Percentiles rank a stretch among this genome's conserved stretches.
Evolutionary conservation across 2,888 invertebrate species (phyloP).

Genomic region (Xylophagus ater): DNA sequence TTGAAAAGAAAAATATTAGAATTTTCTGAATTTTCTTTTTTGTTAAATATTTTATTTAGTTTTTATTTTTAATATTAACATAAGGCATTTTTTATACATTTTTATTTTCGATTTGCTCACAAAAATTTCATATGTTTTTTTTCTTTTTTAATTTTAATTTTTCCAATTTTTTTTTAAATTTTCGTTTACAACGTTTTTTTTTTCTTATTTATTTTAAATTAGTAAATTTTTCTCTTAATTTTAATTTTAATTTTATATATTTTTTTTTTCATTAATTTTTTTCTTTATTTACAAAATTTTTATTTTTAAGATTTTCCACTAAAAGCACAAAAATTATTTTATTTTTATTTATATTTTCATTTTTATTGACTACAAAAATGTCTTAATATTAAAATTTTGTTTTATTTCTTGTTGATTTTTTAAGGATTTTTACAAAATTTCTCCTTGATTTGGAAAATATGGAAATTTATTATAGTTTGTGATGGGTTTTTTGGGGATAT

Average conservation of each 20-base stretch:
- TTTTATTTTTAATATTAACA: conserved; percentile 20
- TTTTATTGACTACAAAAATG: conserved; percentile 12
- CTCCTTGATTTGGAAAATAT: too few species aligned
- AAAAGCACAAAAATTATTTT: conserved; percentile 21
- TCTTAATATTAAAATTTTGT: conserved; percentile 8
- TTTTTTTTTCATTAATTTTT: conserved; percentile 1
- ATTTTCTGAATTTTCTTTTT: too few species aligned
- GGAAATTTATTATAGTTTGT: too few species aligned
- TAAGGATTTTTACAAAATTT: too few species aligned
- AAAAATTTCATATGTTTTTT: conserved; percentile 11
- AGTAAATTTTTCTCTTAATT: background rate
- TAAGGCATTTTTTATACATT: conserved; percentile 24
- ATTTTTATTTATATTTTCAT: conserved; percentile 9
- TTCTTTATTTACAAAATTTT: background rate
- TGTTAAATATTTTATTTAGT: conserved; percentile 6
- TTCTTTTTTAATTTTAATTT: background rate
- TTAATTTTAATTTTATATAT: background rate
- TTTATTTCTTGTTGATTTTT: conserved; percentile 14
- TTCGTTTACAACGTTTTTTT: conserved; percentile 5
- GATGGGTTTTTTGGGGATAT: too few species aligned
- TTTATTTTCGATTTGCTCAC: too few species aligned
- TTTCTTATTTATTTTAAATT: background rate
- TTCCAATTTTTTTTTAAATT: conserved; percentile 3
- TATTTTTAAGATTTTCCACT: conserved; percentile 13
- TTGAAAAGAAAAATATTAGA: too few species aligned